phyloP scores from a whole-genome alignment of 2,113 vertebrate genomes.

The Atlantisia rogersi region DNA sequence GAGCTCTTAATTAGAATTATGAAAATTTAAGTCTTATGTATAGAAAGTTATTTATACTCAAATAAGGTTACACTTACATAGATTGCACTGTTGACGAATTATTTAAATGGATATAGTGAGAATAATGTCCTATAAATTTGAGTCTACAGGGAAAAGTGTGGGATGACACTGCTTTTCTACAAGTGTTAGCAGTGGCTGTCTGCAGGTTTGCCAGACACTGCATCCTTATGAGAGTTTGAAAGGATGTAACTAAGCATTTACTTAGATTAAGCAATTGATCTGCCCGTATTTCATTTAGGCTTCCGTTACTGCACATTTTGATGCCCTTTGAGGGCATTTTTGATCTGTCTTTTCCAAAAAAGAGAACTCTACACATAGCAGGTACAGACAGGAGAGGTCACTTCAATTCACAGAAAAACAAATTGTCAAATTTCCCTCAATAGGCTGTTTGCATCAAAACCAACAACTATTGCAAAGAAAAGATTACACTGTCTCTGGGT shows the following conservation, averaged over 20 bases:
- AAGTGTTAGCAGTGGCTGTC: not conserved
- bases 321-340: not conserved
- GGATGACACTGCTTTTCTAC: not conserved
- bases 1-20: not conserved
- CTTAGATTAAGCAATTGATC: not conserved
- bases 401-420: not conserved
- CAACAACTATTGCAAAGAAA: not conserved
- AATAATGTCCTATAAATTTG: not conserved
- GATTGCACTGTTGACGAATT: not conserved
- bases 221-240: not conserved
- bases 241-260: not conserved
- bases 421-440: not conserved
- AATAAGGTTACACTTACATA: not conserved
- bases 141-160: not conserved
- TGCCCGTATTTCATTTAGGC: not conserved
- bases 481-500: not conserved
- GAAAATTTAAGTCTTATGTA: not conserved
- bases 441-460: constrained; percentile 8
- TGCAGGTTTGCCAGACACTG: not conserved
- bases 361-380: not conserved
- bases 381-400: not conserved
- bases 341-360: not conserved
- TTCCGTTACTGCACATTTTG: not conserved
- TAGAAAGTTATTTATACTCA: not conserved
- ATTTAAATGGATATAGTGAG: not conserved